Evolutionary conservation across 2,888 invertebrate genomes (phyloP).

Genomic region (Sabatieria punctata): DNA sequence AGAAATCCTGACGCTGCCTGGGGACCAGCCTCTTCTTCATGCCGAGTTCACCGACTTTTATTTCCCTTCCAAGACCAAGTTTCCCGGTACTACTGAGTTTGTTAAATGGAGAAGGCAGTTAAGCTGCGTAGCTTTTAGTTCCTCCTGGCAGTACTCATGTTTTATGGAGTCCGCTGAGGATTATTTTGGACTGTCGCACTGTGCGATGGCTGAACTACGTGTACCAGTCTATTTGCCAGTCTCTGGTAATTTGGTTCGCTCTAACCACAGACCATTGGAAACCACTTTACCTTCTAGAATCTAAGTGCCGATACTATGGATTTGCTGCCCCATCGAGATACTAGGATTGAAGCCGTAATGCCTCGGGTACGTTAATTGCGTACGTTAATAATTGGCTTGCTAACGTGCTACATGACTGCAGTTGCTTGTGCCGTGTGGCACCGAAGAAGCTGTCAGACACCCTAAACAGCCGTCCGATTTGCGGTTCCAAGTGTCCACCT

Average conservation of each 20-base stretch:
- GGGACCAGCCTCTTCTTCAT: conserved; percentile 76
- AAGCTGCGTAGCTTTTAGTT: conserved; percentile 45
- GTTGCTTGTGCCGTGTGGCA: conserved; percentile 59
- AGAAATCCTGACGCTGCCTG: conserved; percentile 61
- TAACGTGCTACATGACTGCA: too few relatives aligned
- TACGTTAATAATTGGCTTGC: too few relatives aligned
- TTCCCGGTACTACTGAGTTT: conserved; percentile 26
- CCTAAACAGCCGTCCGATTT: conserved; percentile 70
- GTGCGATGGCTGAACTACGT: conserved; percentile 87
- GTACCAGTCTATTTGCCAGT: conserved; percentile 63
- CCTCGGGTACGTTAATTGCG: conserved; percentile 51
- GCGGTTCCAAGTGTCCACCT: conserved; percentile 62
- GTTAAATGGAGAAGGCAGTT: not conserved
- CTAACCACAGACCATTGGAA: not conserved
- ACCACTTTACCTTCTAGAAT: conserved; percentile 11
- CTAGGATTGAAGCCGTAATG: conserved; percentile 77
- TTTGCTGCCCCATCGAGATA: conserved; percentile 46
- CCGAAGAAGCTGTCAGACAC: conserved; percentile 55
- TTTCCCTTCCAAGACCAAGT: conserved; percentile 54
- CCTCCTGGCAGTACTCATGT: conserved; percentile 81
- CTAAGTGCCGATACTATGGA: conserved; percentile 11
- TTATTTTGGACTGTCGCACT: conserved; percentile 69
- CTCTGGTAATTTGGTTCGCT: conserved; percentile 36
- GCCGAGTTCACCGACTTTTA: conserved; percentile 80
- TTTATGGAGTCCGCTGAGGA: conserved; percentile 70